phyloP scores from a whole-genome alignment of 2,113 vertebrate genomes.

The Rhagologus leucostigma region DNA sequence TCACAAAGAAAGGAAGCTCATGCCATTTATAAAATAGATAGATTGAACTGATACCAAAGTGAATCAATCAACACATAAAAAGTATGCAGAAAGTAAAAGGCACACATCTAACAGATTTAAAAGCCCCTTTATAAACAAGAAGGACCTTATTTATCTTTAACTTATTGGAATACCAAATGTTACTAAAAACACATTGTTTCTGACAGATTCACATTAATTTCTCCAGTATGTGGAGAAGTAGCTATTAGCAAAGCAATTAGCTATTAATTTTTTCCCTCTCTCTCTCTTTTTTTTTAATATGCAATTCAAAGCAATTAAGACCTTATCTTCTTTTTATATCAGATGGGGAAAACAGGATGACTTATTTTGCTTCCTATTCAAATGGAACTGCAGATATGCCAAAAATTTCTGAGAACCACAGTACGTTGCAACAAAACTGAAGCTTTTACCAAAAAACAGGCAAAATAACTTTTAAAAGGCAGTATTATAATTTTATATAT shows the following conservation, averaged over 20 bases:
- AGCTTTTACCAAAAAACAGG: neutral
- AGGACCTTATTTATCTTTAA: neutral
- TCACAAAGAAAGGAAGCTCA: neutral
- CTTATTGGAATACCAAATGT: neutral
- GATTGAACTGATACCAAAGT: neutral
- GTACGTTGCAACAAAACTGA: neutral
- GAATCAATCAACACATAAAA: neutral
- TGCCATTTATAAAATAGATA: constrained; percentile 7
- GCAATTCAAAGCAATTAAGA: neutral
- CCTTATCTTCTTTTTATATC: neutral
- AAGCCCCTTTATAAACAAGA: neutral
- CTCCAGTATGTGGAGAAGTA: neutral
- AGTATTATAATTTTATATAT: neutral
- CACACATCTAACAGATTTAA: neutral
- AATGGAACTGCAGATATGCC: neutral
- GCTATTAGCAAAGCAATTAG: neutral
- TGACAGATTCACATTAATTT: neutral
- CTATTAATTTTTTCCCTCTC: no score
- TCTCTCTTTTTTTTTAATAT: neutral
- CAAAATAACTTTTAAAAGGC: accelerated
- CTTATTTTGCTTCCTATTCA: neutral
- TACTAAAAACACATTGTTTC: neutral
- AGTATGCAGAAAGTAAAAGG: neutral
- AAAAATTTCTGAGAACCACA: neutral
- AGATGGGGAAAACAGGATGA: neutral